Evolutionary conservation across 2,888 invertebrate species (phyloP).

Genomic region (Geophilus truncorum): DNA sequence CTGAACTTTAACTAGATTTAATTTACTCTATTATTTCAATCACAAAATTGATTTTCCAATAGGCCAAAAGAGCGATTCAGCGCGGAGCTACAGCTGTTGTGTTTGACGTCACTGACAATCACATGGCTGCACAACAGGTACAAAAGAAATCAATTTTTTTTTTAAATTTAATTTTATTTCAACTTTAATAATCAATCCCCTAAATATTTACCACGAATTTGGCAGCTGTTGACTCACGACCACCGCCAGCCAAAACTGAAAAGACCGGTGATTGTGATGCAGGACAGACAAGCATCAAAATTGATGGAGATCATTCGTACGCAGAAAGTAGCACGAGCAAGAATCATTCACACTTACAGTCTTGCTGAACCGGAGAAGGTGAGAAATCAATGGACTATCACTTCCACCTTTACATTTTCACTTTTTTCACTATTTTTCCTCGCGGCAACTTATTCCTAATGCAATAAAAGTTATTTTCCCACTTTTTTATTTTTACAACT

Average conservation of each 20-base stretch:
- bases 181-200: too few relatives aligned
- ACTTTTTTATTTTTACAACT: neutral
- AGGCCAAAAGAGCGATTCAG: constrained; percentile 36
- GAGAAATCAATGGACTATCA: neutral
- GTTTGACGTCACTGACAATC: constrained; percentile 36
- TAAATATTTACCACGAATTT: neutral
- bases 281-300: constrained; percentile 35
- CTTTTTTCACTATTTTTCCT: neutral
- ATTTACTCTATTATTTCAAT: too few relatives aligned
- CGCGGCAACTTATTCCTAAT: neutral
- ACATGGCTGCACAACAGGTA: constrained; percentile 33
- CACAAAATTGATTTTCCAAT: too few relatives aligned
- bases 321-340: constrained; percentile 28
- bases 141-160: neutral
- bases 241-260: constrained; percentile 29
- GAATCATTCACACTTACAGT: constrained; percentile 32
- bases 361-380: constrained; percentile 31
- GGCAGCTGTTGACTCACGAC: constrained; percentile 34
- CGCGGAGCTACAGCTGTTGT: constrained; percentile 36
- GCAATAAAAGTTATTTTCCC: neutral
- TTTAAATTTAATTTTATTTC: neutral
- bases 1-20: too few relatives aligned
- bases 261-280: constrained; percentile 34
- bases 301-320: constrained; percentile 35
- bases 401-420: neutral